Evolutionary conservation across 2,797 vertebrate species (phyloP).

Genomic region (Rallus crepitans): DNA sequence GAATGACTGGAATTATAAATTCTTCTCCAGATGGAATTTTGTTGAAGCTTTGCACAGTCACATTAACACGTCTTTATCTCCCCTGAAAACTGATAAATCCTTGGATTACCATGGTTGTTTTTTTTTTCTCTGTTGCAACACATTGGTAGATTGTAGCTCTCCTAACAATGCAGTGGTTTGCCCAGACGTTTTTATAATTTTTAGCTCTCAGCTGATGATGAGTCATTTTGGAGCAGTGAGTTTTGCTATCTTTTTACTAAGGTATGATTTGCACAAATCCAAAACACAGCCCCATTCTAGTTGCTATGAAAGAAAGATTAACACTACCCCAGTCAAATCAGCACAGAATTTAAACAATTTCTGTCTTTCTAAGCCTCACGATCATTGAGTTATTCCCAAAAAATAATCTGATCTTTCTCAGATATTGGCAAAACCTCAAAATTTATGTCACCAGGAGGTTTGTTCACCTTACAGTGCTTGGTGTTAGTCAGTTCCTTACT

Average conservation of each 20-base stretch:
- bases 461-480: background rate
- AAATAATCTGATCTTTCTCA: constrained; percentile 31
- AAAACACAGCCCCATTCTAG: too few species aligned
- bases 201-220: constrained; percentile 65
- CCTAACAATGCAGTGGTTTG: background rate
- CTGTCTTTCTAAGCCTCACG: background rate
- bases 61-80: background rate
- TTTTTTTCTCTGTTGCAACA: background rate
- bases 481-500: background rate
- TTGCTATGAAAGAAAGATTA: too few species aligned
- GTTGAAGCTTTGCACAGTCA: background rate
- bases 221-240: constrained; percentile 44
- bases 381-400: background rate
- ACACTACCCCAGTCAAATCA: too few species aligned
- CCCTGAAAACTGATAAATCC: background rate
- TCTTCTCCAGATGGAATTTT: background rate
- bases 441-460: background rate
- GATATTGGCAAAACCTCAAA: background rate
- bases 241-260: constrained; percentile 35
- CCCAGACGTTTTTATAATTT: constrained; percentile 19
- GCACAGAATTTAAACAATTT: constrained; percentile 1
- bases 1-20: background rate
- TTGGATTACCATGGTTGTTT: background rate
- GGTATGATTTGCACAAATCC: constrained; percentile 6
- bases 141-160: background rate